Percentiles rank a stretch among this genome's conserved stretches.
Conservation (phyloP, 2,888 invertebrate species). For the Netelia fuscicornis region DNA sequence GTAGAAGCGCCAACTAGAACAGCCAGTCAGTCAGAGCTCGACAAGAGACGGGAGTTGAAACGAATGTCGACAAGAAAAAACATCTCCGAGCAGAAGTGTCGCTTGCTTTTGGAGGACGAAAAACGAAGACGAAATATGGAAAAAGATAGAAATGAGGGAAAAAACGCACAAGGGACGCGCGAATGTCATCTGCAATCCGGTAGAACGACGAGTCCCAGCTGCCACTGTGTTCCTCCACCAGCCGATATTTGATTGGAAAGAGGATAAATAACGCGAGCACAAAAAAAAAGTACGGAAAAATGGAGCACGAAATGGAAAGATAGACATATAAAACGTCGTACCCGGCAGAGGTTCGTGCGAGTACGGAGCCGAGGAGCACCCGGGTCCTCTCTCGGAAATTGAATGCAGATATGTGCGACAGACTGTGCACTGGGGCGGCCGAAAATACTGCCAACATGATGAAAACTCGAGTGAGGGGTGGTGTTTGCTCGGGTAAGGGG, state of each 20-base stretch:
- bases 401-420: conserved; percentile 49
- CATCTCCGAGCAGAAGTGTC: conserved; percentile 26
- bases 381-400: conserved; percentile 32
- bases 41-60: conserved; percentile 3
- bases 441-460: conserved; percentile 30
- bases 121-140: conserved; percentile 20
- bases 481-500: neutral
- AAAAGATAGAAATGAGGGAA: conserved; percentile 42
- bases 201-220: conserved; percentile 56
- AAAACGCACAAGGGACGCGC: conserved; percentile 54
- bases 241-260: conserved; percentile 67
- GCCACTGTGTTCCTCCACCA: conserved; percentile 56
- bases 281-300: conserved; percentile 4
- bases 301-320: neutral
- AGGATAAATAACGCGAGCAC: conserved; percentile 62
- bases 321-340: conserved; percentile 46
- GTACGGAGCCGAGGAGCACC: conserved; percentile 1
- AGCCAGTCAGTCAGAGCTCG: neutral
- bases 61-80: conserved; percentile 15
- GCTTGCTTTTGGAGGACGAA: conserved; percentile 16
- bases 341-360: neutral
- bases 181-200: conserved; percentile 70
- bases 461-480: neutral
- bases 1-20: neutral
- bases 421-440: neutral